Conservation (phyloP, 1,140 invertebrate genomes). For the Amphibalanus amphitrite region DNA sequence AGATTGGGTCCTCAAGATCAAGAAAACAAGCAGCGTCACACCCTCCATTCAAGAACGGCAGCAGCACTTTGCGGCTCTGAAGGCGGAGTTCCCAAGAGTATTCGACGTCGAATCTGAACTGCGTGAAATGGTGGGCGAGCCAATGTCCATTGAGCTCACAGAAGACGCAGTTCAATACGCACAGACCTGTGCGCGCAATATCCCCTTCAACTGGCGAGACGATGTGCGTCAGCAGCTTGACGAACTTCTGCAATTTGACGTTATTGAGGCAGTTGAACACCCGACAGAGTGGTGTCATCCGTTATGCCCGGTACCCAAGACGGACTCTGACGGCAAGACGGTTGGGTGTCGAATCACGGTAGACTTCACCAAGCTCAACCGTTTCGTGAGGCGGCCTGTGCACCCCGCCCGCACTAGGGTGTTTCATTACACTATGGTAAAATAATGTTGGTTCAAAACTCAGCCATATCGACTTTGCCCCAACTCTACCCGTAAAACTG, state of each 20-base stretch:
- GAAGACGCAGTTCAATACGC: slow-evolving; percentile 4
- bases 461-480: too few species aligned
- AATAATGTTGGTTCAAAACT: too few species aligned
- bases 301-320: neutral
- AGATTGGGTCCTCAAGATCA: too few species aligned
- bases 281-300: slow-evolving; percentile 8
- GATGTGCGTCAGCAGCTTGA: slow-evolving; percentile 2
- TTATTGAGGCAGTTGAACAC: slow-evolving; percentile 4
- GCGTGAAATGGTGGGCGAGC: slow-evolving; percentile 4
- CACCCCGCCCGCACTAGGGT: neutral
- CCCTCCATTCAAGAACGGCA: too few species aligned
- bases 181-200: neutral
- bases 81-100: too few species aligned
- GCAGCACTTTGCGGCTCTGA: too few species aligned
- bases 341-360: neutral
- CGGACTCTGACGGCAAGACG: neutral
- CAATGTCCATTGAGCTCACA: neutral
- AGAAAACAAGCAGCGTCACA: too few species aligned
- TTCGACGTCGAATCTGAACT: too few species aligned
- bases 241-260: neutral
- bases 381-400: neutral
- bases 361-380: neutral
- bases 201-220: slow-evolving; percentile 7
- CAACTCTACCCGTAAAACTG: too few species aligned
- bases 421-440: too few species aligned